Evolutionary conservation across 2,888 invertebrate species (phyloP).

Genomic region (Dione juno): DNA sequence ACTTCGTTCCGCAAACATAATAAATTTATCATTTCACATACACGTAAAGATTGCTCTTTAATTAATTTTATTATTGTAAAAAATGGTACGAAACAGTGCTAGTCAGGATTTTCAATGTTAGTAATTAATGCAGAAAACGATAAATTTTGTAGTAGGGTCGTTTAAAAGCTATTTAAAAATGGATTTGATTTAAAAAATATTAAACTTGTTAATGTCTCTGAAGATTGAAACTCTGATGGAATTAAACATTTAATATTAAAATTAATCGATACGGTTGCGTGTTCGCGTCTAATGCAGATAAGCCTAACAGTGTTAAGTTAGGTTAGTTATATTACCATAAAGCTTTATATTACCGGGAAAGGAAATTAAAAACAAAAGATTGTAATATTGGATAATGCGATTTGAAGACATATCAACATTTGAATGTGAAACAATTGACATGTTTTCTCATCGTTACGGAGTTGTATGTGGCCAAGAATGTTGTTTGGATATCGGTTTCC

Average conservation of each 20-base stretch:
- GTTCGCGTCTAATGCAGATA: neutral
- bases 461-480: conserved; percentile 25
- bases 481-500: conserved; percentile 35
- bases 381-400: conserved; percentile 21
- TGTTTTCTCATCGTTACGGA: conserved; percentile 36
- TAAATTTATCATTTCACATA: neutral
- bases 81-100: neutral
- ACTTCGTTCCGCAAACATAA: conserved; percentile 22
- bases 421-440: conserved; percentile 24
- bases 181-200: no score
- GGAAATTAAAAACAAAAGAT: neutral
- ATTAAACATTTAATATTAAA: no score
- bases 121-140: neutral
- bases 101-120: neutral
- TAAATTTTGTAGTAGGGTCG: no score
- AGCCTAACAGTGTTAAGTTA: neutral
- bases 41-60: neutral
- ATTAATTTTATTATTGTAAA: neutral
- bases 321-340: no score
- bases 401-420: conserved; percentile 32
- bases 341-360: neutral
- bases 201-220: no score
- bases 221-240: no score
- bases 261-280: no score
- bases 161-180: no score